Percentiles rank a stretch among this genome's conserved stretches.
These are phyloP conservation scores for Mellilla xanthometata DNA, from an alignment of 2,888 invertebrate species.

Conservation along the genomic window DNA sequence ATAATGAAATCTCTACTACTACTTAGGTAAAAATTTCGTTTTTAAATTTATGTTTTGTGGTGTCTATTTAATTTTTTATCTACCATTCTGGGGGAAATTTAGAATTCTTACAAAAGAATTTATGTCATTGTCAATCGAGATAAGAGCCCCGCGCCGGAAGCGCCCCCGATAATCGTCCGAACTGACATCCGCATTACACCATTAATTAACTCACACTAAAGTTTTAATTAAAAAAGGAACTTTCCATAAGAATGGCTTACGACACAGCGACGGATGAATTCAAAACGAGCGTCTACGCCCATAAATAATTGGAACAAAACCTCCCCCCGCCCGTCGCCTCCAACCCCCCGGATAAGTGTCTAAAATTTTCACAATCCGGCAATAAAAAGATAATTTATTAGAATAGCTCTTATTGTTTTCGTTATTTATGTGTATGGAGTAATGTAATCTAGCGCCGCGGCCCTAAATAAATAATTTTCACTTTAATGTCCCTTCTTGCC, in stretches of 20 bases:
- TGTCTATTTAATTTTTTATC: too few relatives aligned
- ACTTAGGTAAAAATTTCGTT: too few relatives aligned
- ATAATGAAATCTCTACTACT: too few relatives aligned
- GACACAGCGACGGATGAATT: constrained; percentile 71
- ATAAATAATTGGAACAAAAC: constrained; percentile 82
- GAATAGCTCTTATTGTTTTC: constrained; percentile 83
- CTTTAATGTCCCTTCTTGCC: constrained; percentile 82
- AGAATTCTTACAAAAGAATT: too few relatives aligned
- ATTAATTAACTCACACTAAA: constrained; percentile 78
- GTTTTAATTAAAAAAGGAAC: constrained; percentile 77
- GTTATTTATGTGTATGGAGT: constrained; percentile 83
- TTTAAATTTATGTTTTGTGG: too few relatives aligned
- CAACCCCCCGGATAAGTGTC: constrained; percentile 77
- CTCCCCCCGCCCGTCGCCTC: constrained; percentile 44
- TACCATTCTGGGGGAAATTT: too few relatives aligned
- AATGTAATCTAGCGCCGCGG: constrained; percentile 80
- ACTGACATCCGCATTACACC: constrained; percentile 51
- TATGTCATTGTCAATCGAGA: constrained; percentile 22
- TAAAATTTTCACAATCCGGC: constrained; percentile 83
- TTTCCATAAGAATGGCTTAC: constrained; percentile 71
- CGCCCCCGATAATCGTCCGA: constrained; percentile 38
- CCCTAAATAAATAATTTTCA: constrained; percentile 82
- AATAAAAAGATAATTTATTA: constrained; percentile 84
- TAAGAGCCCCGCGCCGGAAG: constrained; percentile 38
- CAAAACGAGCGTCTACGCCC: constrained; percentile 77